phyloP scores from a whole-genome alignment of 2,888 invertebrate species.

The Dynastes maya region DNA sequence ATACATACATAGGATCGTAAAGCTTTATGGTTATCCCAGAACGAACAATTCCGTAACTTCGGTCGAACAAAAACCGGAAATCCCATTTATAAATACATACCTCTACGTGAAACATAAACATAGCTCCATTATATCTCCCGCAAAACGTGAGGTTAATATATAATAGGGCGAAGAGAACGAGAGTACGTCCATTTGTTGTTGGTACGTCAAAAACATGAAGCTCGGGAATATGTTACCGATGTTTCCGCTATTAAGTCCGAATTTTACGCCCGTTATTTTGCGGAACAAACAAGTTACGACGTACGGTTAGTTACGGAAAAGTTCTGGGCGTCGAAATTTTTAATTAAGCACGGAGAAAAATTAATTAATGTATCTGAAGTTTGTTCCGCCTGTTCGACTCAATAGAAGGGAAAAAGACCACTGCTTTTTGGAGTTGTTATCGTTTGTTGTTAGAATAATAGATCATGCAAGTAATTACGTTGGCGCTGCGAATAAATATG shows the following conservation, averaged over 20 bases:
- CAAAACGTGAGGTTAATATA: background rate
- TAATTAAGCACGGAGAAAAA: conserved; percentile 8
- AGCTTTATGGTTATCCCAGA: too few relatives aligned
- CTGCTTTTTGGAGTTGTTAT: too few relatives aligned
- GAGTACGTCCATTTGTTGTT: conserved; percentile 4
- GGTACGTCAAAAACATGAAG: background rate
- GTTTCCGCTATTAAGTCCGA: conserved; percentile 13
- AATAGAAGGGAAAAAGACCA: background rate
- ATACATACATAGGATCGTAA: too few relatives aligned
- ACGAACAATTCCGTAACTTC: too few relatives aligned
- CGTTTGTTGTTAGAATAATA: too few relatives aligned
- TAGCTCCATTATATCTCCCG: background rate
- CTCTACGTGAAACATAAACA: background rate
- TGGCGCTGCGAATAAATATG: too few relatives aligned
- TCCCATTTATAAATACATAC: too few relatives aligned
- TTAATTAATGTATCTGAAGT: background rate
- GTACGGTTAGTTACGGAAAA: background rate
- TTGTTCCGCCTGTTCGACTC: background rate
- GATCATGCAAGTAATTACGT: too few relatives aligned
- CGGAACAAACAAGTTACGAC: background rate
- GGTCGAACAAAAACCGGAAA: too few relatives aligned
- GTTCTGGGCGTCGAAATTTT: background rate
- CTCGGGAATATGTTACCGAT: background rate
- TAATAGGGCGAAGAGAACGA: background rate
- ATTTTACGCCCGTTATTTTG: conserved; percentile 2